Evolutionary conservation across 1,140 invertebrate genomes (phyloP).

Genomic region (Ostrea edulis): DNA sequence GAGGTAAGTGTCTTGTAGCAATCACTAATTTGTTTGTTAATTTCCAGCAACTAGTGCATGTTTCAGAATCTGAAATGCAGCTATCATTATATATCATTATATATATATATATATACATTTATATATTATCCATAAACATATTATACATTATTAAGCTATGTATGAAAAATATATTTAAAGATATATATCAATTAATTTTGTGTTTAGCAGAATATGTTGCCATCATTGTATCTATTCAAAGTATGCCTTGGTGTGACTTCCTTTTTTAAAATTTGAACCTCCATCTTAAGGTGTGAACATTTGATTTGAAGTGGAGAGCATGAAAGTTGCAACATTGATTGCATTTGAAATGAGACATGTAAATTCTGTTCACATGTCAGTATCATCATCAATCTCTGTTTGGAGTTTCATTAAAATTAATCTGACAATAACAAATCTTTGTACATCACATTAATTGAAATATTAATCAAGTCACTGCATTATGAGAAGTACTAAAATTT

Average conservation of each 20-base stretch:
- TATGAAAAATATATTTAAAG: not conserved
- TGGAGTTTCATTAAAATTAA: conserved; percentile 13
- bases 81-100: not conserved
- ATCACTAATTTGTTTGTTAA: conserved; percentile 7
- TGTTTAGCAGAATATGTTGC: not conserved
- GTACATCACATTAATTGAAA: conserved; percentile 16
- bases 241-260: not conserved
- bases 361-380: not conserved
- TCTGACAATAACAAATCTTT: conserved; percentile 10
- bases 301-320: not conserved
- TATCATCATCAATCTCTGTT: conserved; percentile 7
- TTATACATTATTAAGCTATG: not conserved
- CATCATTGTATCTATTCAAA: not conserved
- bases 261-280: not conserved
- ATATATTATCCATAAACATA: too few relatives aligned
- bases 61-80: not conserved
- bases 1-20: conserved; percentile 31
- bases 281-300: not conserved
- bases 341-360: too few relatives aligned
- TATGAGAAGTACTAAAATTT: not conserved
- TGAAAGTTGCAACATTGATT: not conserved
- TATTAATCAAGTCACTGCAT: conserved; percentile 6
- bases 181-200: not conserved
- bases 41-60: not conserved
- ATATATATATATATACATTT: not conserved